These are phyloP conservation scores for Ditylenchus dipsaci DNA, from an alignment of 1,140 invertebrate genomes.

Conservation along the genomic window DNA sequence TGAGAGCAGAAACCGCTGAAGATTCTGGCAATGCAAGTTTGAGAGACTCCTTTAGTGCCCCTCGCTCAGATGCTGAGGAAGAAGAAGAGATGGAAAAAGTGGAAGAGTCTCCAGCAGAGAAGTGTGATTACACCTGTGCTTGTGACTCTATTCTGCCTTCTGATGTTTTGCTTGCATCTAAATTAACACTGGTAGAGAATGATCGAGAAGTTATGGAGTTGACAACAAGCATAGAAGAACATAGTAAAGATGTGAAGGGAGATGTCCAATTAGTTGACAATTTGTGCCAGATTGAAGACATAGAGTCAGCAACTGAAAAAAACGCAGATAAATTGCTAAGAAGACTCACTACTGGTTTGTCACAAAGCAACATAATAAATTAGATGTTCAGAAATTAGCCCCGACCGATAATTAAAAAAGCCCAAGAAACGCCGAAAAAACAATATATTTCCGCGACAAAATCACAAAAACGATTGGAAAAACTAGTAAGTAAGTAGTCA, in stretches of 20 bases:
- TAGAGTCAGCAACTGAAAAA: no score
- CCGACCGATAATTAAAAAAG: no score
- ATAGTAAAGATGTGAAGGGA: neutral
- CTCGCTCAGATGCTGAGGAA: neutral
- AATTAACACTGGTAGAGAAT: neutral
- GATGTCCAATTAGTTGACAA: neutral
- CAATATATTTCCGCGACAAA: no score
- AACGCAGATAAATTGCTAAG: no score
- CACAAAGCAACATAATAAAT: no score
- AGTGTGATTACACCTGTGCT: neutral
- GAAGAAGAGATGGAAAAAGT: neutral
- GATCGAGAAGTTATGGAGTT: neutral
- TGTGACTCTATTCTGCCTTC: neutral
- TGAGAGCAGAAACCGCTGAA: neutral
- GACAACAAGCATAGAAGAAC: neutral
- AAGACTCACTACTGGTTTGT: no score
- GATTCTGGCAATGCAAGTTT: neutral
- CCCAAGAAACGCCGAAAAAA: no score
- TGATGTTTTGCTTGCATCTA: neutral
- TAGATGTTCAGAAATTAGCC: no score
- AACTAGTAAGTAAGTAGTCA: no score
- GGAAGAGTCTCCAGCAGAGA: neutral
- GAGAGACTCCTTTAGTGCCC: neutral
- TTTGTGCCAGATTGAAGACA: no score
- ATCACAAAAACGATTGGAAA: no score